Conservation (phyloP, 2,113 vertebrate genomes). For the Rhagologus leucostigma region DNA sequence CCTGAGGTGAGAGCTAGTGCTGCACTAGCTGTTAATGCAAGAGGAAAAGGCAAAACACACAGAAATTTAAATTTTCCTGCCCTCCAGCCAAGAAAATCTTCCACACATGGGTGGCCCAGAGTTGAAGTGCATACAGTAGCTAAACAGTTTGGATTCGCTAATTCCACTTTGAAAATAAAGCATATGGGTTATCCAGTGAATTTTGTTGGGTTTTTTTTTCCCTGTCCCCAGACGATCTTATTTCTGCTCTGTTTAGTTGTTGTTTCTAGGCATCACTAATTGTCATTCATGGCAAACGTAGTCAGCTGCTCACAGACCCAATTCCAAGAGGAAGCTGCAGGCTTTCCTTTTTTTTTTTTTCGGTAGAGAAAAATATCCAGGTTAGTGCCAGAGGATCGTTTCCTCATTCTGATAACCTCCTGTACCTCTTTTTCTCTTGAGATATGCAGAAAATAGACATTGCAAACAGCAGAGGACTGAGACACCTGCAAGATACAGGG, state of each 20-base stretch:
- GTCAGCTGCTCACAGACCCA: neutral
- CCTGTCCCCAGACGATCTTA: neutral
- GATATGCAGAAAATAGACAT: neutral
- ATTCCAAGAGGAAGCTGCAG: neutral
- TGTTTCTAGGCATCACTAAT: slow-evolving; percentile 37
- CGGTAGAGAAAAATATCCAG: neutral
- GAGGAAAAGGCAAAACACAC: neutral
- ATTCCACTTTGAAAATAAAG: neutral
- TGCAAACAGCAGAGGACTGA: neutral
- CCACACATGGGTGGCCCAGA: neutral
- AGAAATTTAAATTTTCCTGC: neutral
- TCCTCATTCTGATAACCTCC: neutral
- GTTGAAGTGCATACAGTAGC: neutral
- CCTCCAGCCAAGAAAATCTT: neutral
- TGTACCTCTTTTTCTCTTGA: neutral
- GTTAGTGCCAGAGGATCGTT: neutral
- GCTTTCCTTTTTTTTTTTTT: neutral
- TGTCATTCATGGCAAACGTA: neutral
- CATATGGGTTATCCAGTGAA: neutral
- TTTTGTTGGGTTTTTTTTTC: neutral
- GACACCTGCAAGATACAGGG: neutral
- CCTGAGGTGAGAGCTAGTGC: neutral
- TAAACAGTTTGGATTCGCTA: neutral
- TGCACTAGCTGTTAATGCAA: neutral
- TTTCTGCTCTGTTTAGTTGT: slow-evolving; percentile 45